phyloP scores from a whole-genome alignment of 2,797 vertebrate genomes.

The Moxostoma hubbsi region DNA sequence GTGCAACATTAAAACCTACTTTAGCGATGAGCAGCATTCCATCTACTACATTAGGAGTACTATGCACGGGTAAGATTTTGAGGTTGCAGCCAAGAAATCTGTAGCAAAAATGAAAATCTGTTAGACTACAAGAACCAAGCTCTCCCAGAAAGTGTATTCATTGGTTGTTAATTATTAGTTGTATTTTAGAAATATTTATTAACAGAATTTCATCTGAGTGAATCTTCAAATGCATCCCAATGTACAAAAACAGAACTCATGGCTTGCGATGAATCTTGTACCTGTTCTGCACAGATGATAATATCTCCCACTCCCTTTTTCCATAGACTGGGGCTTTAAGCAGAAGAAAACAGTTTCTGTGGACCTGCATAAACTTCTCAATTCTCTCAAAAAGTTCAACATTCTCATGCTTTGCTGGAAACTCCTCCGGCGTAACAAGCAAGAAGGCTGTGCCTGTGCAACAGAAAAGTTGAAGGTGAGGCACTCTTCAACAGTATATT shows the following conservation, averaged over 20 bases:
- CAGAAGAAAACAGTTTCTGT: conserved; percentile 90
- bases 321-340: conserved; percentile 83
- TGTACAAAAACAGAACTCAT: conserved; percentile 9
- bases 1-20: conserved; percentile 70
- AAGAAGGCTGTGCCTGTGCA: conserved; percentile 89
- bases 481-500: too few species aligned
- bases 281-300: conserved; percentile 88
- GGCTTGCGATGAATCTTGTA: conserved; percentile 60
- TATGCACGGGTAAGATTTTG: conserved; percentile 86
- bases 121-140: not conserved
- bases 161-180: not conserved
- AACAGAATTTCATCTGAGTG: not conserved
- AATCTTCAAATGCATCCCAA: not conserved
- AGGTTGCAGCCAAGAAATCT: conserved; percentile 91
- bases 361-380: conserved; percentile 84
- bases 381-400: conserved; percentile 73
- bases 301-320: conserved; percentile 76
- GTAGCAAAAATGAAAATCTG: conserved; percentile 25
- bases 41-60: conserved; percentile 80
- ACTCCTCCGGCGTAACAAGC: conserved; percentile 79
- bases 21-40: conserved; percentile 90
- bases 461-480: conserved; percentile 37
- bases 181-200: not conserved
- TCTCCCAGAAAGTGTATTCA: not conserved
- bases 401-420: conserved; percentile 71